Base-by-base conservation (phyloP, 2,797 vertebrate species). In the Ispidina lecontei region DNA sequence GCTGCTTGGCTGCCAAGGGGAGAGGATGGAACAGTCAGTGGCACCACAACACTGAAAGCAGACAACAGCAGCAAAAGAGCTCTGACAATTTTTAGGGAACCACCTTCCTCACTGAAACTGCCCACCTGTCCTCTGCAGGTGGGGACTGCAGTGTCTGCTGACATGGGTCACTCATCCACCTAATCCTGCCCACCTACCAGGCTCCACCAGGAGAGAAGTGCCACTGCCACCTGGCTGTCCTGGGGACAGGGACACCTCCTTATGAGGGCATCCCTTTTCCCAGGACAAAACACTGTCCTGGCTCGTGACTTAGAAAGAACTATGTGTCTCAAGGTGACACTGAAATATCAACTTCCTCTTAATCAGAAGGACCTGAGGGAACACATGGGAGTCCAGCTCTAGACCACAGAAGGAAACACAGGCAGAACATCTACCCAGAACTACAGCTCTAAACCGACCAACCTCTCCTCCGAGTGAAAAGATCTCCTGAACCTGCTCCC, bases 1-100 rank as follows among this genome's bases (percentile, higher is more conserved):
- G 99, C 81, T 99, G 95, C 4, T 98, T 97, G 22, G 98, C 99
- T 99, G 97, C 92, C 77, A 33, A 84, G 70, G 58, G 93, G 69
- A 83, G 55, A 93, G 73, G 51, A 59, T 4, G 19, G 33, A 26
- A 58, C 1, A 3, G 78, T 92, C 73, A 94, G 71, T 0, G 47
- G 62, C 72, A 9, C 29, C 0, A 16, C 7, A 10, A 10, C 33
- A 12, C 39, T 10, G 54, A 3, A n/a, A 11, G 11, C 29, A 18
- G 49, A 51, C 4, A 20, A 31, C 28, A n/a, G 43, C 6, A 33
- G 64, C 18, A 12, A 10, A 26, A 49, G 19, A 29, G 65, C 47
- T 29, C 12, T 28, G 46, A 68, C 18, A 7, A 25, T 19, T 8
- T 23, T 14, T n/a, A n/a, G 0, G 25, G 23, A 37, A 23, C 20